A percentile compares a stretch with the other conserved stretches of the same genome.
These are phyloP conservation scores for Enteromius afrohamiltoni DNA, from an alignment of 2,797 vertebrate species.

Conservation along the genomic window DNA sequence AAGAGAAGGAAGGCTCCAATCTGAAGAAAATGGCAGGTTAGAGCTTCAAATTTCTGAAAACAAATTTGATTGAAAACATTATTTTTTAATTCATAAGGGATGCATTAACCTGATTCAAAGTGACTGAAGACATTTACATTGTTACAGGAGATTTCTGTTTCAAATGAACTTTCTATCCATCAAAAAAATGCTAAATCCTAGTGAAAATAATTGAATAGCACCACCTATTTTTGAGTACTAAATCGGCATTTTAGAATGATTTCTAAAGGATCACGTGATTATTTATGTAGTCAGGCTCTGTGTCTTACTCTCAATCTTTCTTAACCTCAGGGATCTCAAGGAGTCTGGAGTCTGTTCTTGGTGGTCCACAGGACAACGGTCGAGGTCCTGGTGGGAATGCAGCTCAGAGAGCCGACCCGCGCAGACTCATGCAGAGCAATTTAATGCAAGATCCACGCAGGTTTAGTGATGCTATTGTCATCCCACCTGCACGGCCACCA, in stretches of 20 bases:
- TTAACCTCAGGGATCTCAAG: conserved; percentile 70
- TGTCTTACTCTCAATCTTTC: neutral
- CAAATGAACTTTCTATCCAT: neutral
- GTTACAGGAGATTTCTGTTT: neutral
- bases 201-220: too few relatives aligned
- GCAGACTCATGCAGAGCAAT: conserved; percentile 44
- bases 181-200: neutral
- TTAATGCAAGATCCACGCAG: conserved; percentile 68
- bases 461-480: conserved; percentile 73
- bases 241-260: neutral
- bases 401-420: conserved; percentile 58
- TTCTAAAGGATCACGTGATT: neutral
- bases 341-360: conserved; percentile 79
- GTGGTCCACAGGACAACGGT: conserved; percentile 36
- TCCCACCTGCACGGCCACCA: conserved; percentile 73
- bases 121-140: neutral
- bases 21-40: conserved; percentile 80
- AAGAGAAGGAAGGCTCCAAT: conserved; percentile 72
- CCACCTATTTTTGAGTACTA: neutral
- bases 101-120: neutral
- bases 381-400: conserved; percentile 25
- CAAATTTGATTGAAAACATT: too few relatives aligned
- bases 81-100: neutral
- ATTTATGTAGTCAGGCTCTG: neutral
- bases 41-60: neutral